Evolutionary conservation across 2,797 vertebrate genomes (phyloP), one percentile per base, ranked within the genome.

Genomic region (Cirrhinus mrigala): DNA sequence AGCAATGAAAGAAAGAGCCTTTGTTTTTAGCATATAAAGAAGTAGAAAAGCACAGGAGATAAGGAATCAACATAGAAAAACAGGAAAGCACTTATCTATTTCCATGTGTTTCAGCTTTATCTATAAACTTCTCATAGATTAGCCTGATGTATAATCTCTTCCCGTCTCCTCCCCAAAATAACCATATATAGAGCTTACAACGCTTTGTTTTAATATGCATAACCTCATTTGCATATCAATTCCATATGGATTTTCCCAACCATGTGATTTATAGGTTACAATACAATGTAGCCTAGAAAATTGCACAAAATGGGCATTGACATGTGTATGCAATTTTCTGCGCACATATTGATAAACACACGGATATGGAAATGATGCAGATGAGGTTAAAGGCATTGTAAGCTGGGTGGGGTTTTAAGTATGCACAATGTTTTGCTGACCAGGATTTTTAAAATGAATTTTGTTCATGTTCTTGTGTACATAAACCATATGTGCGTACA

Each of bases 1-100:
- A 84, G 83, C 60, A 86, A 80, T 85, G 84, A 90, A 87, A 81
- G 88, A 84, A 74, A 85, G 33, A 69, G 20, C 66, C 84, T 83
- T 82, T 85, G 83, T 54, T 87, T 83, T 89, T 82, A 83, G 79
- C 62, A 15, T 87, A 83, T 76, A 83, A 24, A 62, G 68, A 89
- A 71, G 27, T 85, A 88, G 54, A 84, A 24, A 14, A 58, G 76
- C 24, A 18, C 44, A 14, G 37, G 24, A 73, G 82, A 79, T 88
- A 18, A 80, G 62, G 24, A 27, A 82, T 79, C 16, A 37, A 77
- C 22, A 69, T 69, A 12, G 46, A 85, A 87, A 87, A 88, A 80
- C 86, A 87, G 87, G 89, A 88, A 85, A 81, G 54, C 29, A 80
- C 62, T 78, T 79, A 75, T 71, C 82, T 83, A 71, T 79, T 69